phyloP scores from a whole-genome alignment of 2,888 invertebrate species.

The Heterodera filipjevi region DNA sequence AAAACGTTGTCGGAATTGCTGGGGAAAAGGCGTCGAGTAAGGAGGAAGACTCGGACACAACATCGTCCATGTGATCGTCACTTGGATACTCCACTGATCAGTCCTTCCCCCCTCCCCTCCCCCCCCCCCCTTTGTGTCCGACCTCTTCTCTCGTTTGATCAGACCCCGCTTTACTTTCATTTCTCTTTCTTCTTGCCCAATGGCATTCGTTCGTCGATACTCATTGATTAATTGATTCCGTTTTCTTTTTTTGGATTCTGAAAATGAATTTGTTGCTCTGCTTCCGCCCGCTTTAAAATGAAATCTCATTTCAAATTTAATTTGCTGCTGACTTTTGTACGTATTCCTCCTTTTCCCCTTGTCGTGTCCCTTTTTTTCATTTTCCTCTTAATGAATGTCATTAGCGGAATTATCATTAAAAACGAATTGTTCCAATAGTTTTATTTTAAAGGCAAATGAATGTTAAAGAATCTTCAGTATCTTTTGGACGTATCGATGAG shows the following conservation, averaged over 20 bases:
- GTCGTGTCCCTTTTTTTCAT: not conserved
- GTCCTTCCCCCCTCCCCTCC: not conserved
- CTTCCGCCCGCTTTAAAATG: not conserved
- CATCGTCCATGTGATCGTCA: constrained; percentile 1
- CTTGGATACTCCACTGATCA: not conserved
- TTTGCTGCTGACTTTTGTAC: not conserved
- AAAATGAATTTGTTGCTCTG: not conserved
- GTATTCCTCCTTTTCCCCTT: not conserved
- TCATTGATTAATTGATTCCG: not conserved
- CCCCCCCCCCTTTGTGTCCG: not conserved
- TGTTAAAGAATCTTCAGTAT: no score
- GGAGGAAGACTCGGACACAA: constrained; percentile 9
- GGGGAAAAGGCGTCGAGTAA: not conserved
- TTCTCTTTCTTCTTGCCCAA: not conserved
- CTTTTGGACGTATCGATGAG: no score
- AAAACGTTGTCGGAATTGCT: not conserved
- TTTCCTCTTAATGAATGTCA: no score
- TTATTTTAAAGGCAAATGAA: no score
- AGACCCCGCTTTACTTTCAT: not conserved
- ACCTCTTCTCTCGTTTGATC: no score
- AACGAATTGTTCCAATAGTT: no score
- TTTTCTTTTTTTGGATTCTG: not conserved
- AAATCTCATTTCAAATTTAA: not conserved
- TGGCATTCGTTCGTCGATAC: constrained; percentile 1
- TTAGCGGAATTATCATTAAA: no score